Base-by-base conservation (phyloP, 1,140 invertebrate species). In the Drosophila carrolli region DNA sequence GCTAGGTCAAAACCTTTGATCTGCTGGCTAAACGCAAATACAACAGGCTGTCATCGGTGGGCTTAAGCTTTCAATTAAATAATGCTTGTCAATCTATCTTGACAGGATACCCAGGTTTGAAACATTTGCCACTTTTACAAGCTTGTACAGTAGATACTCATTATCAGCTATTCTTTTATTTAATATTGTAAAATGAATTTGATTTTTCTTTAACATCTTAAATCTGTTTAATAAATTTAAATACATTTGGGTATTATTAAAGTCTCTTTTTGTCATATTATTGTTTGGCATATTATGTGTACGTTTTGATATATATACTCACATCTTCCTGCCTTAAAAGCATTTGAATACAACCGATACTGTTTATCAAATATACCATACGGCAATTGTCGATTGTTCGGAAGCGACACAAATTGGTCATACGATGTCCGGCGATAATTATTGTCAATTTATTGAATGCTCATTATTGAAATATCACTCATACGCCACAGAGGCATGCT, bases 391-490 rank as follows among this genome's bases (percentile, higher is more conserved):
- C 48, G 44, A 41, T 46, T 65, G 72, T 48, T 41, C 43, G 59
- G 19, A 54, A 44, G 58, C 29, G 71, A 60, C 62, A 50, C 62
- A 61, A 63, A 75, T 66, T 60, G 61, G 56, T 60, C 63, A 61
- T 53, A 73, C 72, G 47, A 73, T 73, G 70, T 72, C 67, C 55
- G 35, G 40, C 53, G 73, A 77, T 68, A 77, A 77, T 77, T 61
- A 77, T 88, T 81, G 75, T 29, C 59, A 71, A 74, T 79, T 76
- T 71, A 70, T 68, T 70, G 67, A 76, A 79, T 79, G 63, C 62
- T 77, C 76, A 89, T 88, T 89, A 89, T 88, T 67, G 55, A 62
- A 58, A 76, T 76, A 83, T 75, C 71, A 72, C 59, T 75, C 71
- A 83, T 73, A 75, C 66, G 78, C 70, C 82, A 77, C 44, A 50